Base-by-base conservation (phyloP, 2,888 invertebrate species). In the Cephus spinipes region DNA sequence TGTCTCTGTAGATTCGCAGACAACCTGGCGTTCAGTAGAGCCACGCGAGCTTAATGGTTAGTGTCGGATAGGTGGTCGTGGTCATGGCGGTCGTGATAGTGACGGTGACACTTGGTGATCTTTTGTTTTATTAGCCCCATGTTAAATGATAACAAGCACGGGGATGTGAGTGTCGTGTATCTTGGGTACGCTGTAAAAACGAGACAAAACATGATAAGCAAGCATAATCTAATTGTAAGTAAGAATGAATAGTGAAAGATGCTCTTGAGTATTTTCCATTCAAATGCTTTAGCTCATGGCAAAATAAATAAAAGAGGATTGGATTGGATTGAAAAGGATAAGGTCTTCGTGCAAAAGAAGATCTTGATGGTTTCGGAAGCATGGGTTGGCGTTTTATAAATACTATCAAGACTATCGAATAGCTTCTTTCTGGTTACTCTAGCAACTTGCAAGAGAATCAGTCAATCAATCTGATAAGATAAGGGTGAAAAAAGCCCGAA, bases 81-180 rank as follows among this genome's bases (percentile, higher is more conserved):
- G 55, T 55, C 9, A 55, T 55, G 55, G 55, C 23, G 23, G 55
- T 55, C 23, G 55, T 55, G 55, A 55, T 55, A 55, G 55, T 55
- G 23, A 55, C 55, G 55, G 55, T 55, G 55, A 55, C 55, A 55
- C 79, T 55, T 74, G 12, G 71, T 69, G 73, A 76, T 79, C 40
- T 30, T 75, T 78, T 76, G 35, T 77, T 81, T 83, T 79, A 82
- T 79, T 81, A 83, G 79, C 79, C 83, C 83, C 82, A 82, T 82
- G 84, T 84, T 83, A 85, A 86, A 86, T 87, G 85, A 85, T 86
- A 86, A 85, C 83, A 87, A 87, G 87, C 87, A 85, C 84, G 83
- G 78, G 81, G 81, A 84, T 79, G 82, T 84, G 81, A 86, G 83
- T 84, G 82, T 84, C 82, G 81, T 84, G 80, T 84, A 82, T 82